These are phyloP conservation scores for Sorex fumeus DNA, from an alignment of 2,113 vertebrate species.

Conservation along the genomic window DNA sequence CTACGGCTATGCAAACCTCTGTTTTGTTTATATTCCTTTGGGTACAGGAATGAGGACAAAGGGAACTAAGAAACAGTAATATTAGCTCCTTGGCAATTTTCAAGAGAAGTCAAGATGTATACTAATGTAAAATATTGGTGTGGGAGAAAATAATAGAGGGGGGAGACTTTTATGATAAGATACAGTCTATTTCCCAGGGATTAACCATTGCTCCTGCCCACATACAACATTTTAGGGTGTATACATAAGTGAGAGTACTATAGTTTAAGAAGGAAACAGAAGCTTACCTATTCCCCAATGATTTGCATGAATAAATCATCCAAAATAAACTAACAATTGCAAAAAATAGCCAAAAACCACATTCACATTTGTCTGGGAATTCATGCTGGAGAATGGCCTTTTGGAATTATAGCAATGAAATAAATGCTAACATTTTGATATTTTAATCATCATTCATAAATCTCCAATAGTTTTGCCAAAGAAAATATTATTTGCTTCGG, in stretches of 20 bases:
- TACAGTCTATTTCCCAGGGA: constrained; percentile 42
- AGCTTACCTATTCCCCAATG: constrained; percentile 73
- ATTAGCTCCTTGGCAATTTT: not conserved
- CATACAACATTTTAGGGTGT: constrained; percentile 18
- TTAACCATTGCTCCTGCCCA: not conserved
- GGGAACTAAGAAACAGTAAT: not conserved
- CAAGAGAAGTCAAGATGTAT: not conserved
- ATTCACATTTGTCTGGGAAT: constrained; percentile 82
- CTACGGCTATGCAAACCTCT: not conserved
- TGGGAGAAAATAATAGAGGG: not conserved
- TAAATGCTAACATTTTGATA: constrained; percentile 82
- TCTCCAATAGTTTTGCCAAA: constrained; percentile 74
- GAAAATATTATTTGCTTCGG: constrained; percentile 74
- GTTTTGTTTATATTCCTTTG: not conserved
- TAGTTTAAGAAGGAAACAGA: constrained; percentile 76
- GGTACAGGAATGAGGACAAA: not conserved
- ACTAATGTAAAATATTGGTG: not conserved
- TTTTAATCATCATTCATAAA: constrained; percentile 84
- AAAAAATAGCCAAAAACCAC: constrained; percentile 77
- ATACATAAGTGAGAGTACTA: constrained; percentile 7
- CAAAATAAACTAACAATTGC: constrained; percentile 69
- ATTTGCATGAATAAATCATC: constrained; percentile 75
- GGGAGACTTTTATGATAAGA: not conserved
- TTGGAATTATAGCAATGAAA: constrained; percentile 81
- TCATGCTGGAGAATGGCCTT: constrained; percentile 69